A percentile compares a stretch with the other conserved stretches of the same genome.
These are phyloP conservation scores for Notarius quadriscutis DNA, from an alignment of 2,113 vertebrate genomes.

Conservation along the genomic window DNA sequence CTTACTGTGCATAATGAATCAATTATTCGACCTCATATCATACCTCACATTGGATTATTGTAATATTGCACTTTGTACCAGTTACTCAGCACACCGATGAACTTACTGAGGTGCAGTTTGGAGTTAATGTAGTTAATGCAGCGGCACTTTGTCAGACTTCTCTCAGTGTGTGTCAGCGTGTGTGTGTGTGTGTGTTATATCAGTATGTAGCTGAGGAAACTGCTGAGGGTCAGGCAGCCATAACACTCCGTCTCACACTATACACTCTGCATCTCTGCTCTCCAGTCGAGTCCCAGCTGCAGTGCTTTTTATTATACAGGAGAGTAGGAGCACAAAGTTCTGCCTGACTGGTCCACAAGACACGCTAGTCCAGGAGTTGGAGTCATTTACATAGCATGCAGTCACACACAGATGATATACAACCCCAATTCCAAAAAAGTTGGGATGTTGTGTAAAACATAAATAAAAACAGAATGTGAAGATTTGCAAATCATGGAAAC, in stretches of 20 bases:
- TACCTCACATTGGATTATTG: background rate
- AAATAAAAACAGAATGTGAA: no score
- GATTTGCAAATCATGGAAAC: no score
- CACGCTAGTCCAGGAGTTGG: background rate
- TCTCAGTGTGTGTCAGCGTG: background rate
- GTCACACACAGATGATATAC: background rate
- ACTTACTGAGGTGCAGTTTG: background rate
- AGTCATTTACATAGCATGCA: background rate
- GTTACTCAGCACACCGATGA: background rate
- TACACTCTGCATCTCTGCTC: background rate
- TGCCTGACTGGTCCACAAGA: background rate
- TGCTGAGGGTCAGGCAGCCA: background rate
- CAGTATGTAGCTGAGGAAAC: background rate
- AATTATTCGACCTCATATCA: background rate
- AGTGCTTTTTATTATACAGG: background rate
- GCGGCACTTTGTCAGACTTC: background rate
- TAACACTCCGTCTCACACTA: constrained; percentile 6
- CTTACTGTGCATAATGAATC: background rate
- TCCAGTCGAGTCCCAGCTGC: constrained; percentile 27
- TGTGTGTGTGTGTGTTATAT: background rate
- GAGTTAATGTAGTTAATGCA: background rate
- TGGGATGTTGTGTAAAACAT: no score
- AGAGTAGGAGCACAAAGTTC: constrained; percentile 5
- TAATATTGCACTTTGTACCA: background rate
- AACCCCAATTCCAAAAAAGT: background rate